Base-by-base conservation (phyloP, 2,888 invertebrate species). In the Stenchaetothrips biformis region DNA sequence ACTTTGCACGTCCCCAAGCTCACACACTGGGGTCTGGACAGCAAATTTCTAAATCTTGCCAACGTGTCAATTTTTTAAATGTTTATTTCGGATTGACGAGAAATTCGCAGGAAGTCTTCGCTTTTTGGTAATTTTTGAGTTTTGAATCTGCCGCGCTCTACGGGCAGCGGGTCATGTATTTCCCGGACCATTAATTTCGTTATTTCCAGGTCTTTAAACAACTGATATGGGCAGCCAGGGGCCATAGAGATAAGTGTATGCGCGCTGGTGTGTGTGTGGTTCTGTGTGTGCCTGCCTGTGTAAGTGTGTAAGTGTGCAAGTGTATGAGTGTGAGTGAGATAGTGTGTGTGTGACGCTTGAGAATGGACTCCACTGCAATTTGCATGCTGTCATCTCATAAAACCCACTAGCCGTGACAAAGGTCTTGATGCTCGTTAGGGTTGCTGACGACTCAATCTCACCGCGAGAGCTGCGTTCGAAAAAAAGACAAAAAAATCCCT, bases 371-470 rank as follows among this genome's bases (percentile, higher is more conserved):
- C 13, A 25, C n/a, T n/a, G 67, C 67, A 74, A 74, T 74, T 74
- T 74, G 67, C 67, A 74, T 74, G 67, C 67, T 74, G 67, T 74
- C 67, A 74, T 74, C 67, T 74, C 67, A 74, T 74, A 74, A 74
- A 74, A 74, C 67, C 67, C 67, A 74, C 67, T 25, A 7, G 67
- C 67, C 67, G 67, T 74, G 67, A 74, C 67, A 74, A 74, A 74
- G 67, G 21, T 1, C n/a, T 37, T 37, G 37, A 37, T 37, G 67
- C 67, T 74, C 67, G 67, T 74, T 74, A 74, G 67, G 11, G 21
- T 25, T 21, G 25, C 67, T 74, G 67, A 74, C 67, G 67, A 74
- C 67, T 74, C 67, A 74, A 74, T 74, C 25, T 74, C 16, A 53
- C 16, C 13, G 53, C 53, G 37, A 53, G 53, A 11, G 53, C 53